Base-by-base conservation (phyloP, 2,113 vertebrate species). In the Cyphomyrus plagiostoma region DNA sequence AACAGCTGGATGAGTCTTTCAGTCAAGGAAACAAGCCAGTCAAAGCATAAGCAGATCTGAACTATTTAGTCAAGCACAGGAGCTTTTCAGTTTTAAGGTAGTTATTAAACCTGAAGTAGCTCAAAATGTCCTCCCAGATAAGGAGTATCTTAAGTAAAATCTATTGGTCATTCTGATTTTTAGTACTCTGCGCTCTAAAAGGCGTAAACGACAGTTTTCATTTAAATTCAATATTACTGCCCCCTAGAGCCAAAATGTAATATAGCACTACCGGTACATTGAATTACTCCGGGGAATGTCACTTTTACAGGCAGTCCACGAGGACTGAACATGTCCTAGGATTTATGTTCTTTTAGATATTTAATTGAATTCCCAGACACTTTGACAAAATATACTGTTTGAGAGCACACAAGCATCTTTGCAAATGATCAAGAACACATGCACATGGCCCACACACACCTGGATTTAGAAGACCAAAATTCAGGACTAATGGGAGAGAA, bases 181-280 rank as follows among this genome's bases (percentile, higher is more conserved):
- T 26, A 66, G 8, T 66, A 66, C 62, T 66, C 62, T 10, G n/a
- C 26, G 9, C 2, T 66, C n/a, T 26, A 66, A 66, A 66, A 86
- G 5, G 48, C 50, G 4, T 39, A 39, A 39, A 52, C 2, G 5
- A 49, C 48, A 35, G 8, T 23, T 7, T 86, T 19, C 7, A 86
- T 39, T 2, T 35, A 3, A 53, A 35, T 52, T 86, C 26, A 53
- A 30, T 86, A 19, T 30, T 35, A 86, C 48, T 30, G 85, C 23
- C 85, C 85, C 30, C 85, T 86, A 35, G 85, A 52, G 85, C 7
- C 50, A 86, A 83, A 83, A 83, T 83, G 39, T 83, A 48, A 48
- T n/a, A 83, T 48, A 83, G 39, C 39, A 35, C n/a, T 19, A 35
- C 35, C 1, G 35, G 35, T 35, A 35, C 21, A 56, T 0, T 52